Conservation (phyloP, 2,888 invertebrate species). For the Eupithecia dodoneata region DNA sequence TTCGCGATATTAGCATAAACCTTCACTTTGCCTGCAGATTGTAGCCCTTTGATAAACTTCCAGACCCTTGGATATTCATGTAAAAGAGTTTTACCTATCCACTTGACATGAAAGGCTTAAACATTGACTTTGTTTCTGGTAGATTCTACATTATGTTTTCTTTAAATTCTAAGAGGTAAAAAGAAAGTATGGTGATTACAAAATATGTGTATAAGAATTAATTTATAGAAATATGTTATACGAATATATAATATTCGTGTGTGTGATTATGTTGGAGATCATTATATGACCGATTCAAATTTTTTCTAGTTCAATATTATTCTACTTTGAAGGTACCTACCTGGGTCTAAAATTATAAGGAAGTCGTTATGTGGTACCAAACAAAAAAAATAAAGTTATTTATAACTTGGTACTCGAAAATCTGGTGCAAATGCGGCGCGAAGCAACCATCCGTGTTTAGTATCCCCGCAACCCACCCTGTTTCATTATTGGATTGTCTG, state of each 20-base stretch:
- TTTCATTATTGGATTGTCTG: conserved; percentile 40
- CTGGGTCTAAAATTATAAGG: not conserved
- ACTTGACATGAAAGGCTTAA: conserved; percentile 5
- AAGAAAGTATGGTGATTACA: no score
- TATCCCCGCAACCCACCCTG: conserved; percentile 10
- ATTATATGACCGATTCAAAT: not conserved
- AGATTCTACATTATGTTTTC: not conserved
- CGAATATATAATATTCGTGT: no score
- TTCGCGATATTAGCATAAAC: conserved; percentile 29
- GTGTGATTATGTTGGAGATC: no score
- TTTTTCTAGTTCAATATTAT: not conserved
- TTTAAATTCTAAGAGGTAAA: not conserved
- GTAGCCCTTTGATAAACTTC: conserved; percentile 24
- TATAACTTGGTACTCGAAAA: not conserved
- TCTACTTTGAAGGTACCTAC: not conserved
- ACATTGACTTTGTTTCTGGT: not conserved
- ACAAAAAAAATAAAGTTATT: not conserved
- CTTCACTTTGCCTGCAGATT: conserved; percentile 26
- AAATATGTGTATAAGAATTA: no score
- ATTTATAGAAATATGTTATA: no score
- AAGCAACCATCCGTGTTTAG: not conserved
- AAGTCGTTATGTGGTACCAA: not conserved
- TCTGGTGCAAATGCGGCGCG: not conserved
- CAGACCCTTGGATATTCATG: conserved; percentile 15
- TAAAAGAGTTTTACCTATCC: conserved; percentile 1